These are phyloP conservation scores for Drosophila chauvacae DNA, from an alignment of 1,140 invertebrate species.

Conservation along the genomic window DNA sequence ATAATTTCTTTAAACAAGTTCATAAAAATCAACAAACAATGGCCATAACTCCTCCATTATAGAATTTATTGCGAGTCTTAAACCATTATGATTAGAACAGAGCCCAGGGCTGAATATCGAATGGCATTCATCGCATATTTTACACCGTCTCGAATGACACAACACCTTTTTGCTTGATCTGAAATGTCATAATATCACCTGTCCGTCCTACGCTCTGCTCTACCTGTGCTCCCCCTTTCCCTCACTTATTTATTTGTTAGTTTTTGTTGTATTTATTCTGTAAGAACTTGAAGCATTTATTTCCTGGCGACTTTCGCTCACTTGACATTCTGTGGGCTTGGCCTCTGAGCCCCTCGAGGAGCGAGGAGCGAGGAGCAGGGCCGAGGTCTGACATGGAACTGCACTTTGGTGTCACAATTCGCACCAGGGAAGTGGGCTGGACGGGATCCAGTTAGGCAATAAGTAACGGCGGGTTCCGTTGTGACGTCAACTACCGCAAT, in stretches of 20 bases:
- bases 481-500: conserved; percentile 60
- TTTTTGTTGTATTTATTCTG: neutral
- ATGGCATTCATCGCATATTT: conserved; percentile 21
- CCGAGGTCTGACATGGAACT: conserved; percentile 7
- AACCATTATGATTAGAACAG: conserved; percentile 5
- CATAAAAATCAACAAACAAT: neutral
- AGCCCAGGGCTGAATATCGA: conserved; percentile 14
- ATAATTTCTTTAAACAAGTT: neutral
- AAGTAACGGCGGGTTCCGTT: conserved; percentile 38
- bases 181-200: conserved; percentile 48
- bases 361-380: no score
- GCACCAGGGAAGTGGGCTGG: conserved; percentile 1
- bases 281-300: conserved; percentile 8
- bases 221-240: neutral
- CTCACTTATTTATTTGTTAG: neutral
- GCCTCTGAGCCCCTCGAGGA: neutral
- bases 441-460: neutral
- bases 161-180: conserved; percentile 31
- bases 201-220: conserved; percentile 22
- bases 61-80: conserved; percentile 1
- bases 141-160: conserved; percentile 24
- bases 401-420: conserved; percentile 11
- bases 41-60: conserved; percentile 2
- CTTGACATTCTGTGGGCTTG: conserved; percentile 34
- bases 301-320: conserved; percentile 35